A percentile compares a stretch with the other conserved stretches of the same genome.
Evolutionary conservation across 2,113 vertebrate species (phyloP).

Genomic region (Callithrix jacchus): DNA sequence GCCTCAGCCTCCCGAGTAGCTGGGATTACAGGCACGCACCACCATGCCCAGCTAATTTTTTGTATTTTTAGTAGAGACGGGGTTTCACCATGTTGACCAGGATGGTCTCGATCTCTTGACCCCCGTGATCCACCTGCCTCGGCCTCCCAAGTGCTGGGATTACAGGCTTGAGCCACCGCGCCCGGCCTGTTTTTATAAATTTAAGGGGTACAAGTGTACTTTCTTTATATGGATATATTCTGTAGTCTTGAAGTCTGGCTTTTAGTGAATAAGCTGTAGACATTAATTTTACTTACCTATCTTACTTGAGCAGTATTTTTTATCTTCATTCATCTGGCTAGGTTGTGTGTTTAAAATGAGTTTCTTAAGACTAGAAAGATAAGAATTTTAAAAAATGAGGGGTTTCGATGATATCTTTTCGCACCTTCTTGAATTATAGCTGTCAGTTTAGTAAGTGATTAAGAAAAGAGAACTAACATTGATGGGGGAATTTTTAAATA

Average conservation of each 20-base stretch:
- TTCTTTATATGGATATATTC: neutral
- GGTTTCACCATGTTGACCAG: no score
- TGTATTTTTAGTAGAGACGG: no score
- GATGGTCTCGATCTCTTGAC: no score
- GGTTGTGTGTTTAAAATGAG: slow-evolving; percentile 23
- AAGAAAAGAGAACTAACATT: slow-evolving; percentile 47
- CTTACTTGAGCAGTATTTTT: neutral
- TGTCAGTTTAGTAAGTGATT: slow-evolving; percentile 41
- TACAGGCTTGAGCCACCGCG: no score
- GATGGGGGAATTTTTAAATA: slow-evolving; percentile 8
- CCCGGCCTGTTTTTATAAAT: no score
- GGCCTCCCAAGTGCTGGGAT: no score
- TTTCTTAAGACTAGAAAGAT: neutral
- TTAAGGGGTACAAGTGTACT: neutral
- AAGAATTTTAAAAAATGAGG: neutral
- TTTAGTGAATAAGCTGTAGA: neutral
- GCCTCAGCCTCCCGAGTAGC: no score
- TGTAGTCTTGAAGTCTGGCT: neutral
- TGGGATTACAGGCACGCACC: no score
- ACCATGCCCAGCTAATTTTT: no score
- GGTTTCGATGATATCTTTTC: neutral
- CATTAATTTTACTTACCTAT: neutral
- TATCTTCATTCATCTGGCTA: neutral
- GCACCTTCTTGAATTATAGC: neutral
- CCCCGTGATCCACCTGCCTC: no score